phyloP scores from a whole-genome alignment of 2,797 vertebrate species.

The Taeniopygia guttata region DNA sequence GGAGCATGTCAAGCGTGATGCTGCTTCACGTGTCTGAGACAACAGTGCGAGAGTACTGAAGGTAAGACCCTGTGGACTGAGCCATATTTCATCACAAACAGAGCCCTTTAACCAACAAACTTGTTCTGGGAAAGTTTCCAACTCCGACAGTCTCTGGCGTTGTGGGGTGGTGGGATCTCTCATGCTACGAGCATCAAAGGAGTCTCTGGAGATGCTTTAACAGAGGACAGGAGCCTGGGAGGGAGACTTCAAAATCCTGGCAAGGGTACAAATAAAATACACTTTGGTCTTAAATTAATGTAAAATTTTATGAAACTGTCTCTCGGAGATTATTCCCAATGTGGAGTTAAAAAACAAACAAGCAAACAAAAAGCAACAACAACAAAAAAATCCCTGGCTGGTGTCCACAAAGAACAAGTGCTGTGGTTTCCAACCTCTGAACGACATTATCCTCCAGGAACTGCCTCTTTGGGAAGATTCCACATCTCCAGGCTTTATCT shows the following conservation, averaged over 20 bases:
- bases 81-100: constrained; percentile 47
- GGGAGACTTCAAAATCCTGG: constrained; percentile 68
- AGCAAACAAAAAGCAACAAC: constrained; percentile 1
- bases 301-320: constrained; percentile 60
- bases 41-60: constrained; percentile 23
- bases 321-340: constrained; percentile 59
- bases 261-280: constrained; percentile 69
- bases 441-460: not conserved
- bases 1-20: not conserved
- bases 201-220: constrained; percentile 39
- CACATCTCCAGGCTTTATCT: not conserved
- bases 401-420: constrained; percentile 35
- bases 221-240: constrained; percentile 60
- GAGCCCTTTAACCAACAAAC: constrained; percentile 46
- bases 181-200: constrained; percentile 69
- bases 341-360: constrained; percentile 42
- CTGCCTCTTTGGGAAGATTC: not conserved
- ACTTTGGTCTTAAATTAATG: constrained; percentile 58
- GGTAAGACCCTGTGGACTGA: constrained; percentile 42
- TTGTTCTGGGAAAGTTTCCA: constrained; percentile 68
- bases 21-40: not conserved
- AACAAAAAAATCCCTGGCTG: not conserved
- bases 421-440: not conserved
- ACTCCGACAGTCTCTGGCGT: constrained; percentile 38
- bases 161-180: constrained; percentile 61